These are phyloP conservation scores for Lutraria lutraria DNA, from an alignment of 2,888 invertebrate species.

Conservation along the genomic window DNA sequence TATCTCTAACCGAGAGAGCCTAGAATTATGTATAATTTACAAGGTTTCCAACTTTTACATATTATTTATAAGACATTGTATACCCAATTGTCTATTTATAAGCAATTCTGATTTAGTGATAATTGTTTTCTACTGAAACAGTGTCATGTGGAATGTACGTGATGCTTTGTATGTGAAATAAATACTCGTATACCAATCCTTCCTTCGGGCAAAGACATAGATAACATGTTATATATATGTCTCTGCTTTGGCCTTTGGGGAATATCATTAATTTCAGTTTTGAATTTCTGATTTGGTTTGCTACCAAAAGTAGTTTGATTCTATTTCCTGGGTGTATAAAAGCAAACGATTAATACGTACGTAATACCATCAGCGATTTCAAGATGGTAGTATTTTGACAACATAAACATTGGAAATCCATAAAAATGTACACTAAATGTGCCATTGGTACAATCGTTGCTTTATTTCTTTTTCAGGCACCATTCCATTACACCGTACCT, in stretches of 20 bases:
- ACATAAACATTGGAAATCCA: not conserved
- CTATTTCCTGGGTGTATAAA: too few species aligned
- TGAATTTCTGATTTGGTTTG: not conserved
- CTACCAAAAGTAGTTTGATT: not conserved
- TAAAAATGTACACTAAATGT: not conserved
- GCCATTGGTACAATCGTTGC: too few species aligned
- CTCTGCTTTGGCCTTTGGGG: too few species aligned
- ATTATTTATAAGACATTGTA: not conserved
- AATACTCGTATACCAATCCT: not conserved
- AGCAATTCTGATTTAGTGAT: not conserved
- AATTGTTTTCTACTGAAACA: not conserved
- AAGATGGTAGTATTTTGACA: too few species aligned
- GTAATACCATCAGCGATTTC: too few species aligned
- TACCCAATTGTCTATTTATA: not conserved
- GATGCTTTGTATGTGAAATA: not conserved
- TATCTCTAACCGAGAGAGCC: not conserved
- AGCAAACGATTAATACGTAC: not conserved
- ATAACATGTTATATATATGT: too few species aligned
- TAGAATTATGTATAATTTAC: not conserved
- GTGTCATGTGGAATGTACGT: not conserved
- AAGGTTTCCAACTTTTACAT: not conserved
- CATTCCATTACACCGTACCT: slow-evolving; percentile 80
- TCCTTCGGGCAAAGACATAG: too few species aligned
- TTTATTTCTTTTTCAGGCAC: slow-evolving; percentile 45
- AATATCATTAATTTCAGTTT: not conserved